These are phyloP conservation scores for Micronycteris hirsuta DNA, from an alignment of 2,113 vertebrate genomes.

Conservation along the genomic window DNA sequence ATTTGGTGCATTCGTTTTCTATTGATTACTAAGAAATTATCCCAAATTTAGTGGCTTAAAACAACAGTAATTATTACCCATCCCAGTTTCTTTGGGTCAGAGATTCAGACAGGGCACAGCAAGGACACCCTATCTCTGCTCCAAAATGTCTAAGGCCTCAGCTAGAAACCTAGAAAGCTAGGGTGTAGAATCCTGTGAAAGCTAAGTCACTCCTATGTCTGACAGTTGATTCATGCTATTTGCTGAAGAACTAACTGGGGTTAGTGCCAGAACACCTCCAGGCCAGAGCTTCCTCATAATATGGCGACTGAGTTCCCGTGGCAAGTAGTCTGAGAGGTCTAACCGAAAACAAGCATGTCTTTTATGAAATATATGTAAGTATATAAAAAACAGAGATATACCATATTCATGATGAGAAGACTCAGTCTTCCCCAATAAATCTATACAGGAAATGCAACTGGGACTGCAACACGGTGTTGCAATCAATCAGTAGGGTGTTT, in stretches of 20 bases:
- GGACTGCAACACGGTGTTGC: not conserved
- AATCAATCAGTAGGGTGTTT: not conserved
- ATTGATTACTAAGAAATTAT: not conserved
- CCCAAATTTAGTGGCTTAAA: not conserved
- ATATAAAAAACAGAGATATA: not conserved
- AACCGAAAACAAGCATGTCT: not conserved
- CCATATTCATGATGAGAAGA: not conserved
- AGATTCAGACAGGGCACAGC: not conserved
- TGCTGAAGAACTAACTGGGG: not conserved
- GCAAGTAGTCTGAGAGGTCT: not conserved
- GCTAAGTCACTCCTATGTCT: not conserved
- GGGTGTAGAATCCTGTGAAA: not conserved
- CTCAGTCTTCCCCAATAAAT: not conserved
- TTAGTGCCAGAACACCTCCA: not conserved
- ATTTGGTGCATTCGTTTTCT: not conserved
- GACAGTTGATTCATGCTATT: not conserved
- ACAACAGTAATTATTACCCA: not conserved
- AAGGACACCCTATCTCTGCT: not conserved
- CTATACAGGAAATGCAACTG: not conserved
- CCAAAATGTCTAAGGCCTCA: not conserved
- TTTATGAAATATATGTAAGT: conserved; percentile 4
- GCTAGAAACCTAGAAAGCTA: not conserved
- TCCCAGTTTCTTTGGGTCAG: not conserved
- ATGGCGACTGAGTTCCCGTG: not conserved
- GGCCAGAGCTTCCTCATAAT: not conserved